phyloP scores from a whole-genome alignment of 1,140 invertebrate genomes.

The Drosophila elegans region DNA sequence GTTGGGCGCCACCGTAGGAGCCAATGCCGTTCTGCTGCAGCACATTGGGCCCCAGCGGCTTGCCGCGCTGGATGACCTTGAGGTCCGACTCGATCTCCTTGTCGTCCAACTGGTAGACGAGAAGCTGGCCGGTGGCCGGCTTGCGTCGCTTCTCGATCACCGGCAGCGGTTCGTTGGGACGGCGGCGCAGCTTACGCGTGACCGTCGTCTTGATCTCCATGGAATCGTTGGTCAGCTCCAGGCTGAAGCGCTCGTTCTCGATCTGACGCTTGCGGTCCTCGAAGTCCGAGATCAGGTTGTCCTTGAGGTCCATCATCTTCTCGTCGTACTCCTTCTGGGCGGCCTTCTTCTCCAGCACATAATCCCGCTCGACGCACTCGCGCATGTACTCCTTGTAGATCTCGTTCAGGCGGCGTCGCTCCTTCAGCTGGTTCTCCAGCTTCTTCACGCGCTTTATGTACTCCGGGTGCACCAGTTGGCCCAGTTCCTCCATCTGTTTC shows the following conservation, averaged over 20 bases:
- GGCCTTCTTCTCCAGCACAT: constrained; percentile 93
- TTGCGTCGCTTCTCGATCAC: constrained; percentile 93
- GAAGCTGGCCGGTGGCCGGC: constrained; percentile 90
- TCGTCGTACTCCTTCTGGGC: constrained; percentile 97
- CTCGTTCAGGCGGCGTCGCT: constrained; percentile 92
- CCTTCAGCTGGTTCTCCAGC: constrained; percentile 92
- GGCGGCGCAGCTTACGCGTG: constrained; percentile 94
- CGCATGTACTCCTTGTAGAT: constrained; percentile 93
- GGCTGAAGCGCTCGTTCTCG: constrained; percentile 93
- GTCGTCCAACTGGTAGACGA: constrained; percentile 95
- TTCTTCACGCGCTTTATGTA: constrained; percentile 93
- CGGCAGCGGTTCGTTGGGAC: constrained; percentile 97
- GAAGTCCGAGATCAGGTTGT: constrained; percentile 95
- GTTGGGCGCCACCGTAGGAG: constrained; percentile 54
- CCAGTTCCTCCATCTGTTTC: constrained; percentile 94
- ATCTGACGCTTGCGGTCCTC: constrained; percentile 96
- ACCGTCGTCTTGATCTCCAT: constrained; percentile 91
- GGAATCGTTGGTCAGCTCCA: constrained; percentile 95
- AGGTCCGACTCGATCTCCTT: constrained; percentile 95
- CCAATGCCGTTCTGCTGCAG: constrained; percentile 75
- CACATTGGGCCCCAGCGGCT: constrained; percentile 80
- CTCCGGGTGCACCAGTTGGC: constrained; percentile 94
- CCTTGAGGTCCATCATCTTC: constrained; percentile 95
- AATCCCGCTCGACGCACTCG: constrained; percentile 95
- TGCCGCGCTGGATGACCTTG: constrained; percentile 91